phyloP scores from a whole-genome alignment of 2,113 vertebrate species.

The Aix galericulata region DNA sequence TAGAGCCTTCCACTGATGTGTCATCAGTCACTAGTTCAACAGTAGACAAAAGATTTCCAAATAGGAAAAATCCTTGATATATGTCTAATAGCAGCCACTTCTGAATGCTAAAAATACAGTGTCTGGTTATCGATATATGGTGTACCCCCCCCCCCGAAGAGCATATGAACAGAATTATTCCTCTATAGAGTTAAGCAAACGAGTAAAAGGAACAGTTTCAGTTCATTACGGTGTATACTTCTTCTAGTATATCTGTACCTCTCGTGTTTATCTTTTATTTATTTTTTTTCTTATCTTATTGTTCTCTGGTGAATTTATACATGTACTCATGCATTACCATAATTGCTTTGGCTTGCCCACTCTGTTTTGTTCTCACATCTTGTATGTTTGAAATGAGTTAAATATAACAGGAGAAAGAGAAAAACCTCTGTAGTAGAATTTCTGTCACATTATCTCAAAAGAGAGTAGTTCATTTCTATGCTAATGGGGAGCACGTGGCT shows the following conservation, averaged over 20 bases:
- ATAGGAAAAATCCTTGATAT: not conserved
- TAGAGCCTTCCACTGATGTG: not conserved
- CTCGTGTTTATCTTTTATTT: accelerated
- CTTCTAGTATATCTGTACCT: not conserved
- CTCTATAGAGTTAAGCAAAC: not conserved
- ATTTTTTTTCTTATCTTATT: not conserved
- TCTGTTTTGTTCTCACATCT: not conserved
- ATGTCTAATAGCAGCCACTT: not conserved
- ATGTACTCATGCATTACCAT: not conserved
- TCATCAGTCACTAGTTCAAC: not conserved
- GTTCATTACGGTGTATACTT: not conserved
- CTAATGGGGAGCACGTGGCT: not conserved
- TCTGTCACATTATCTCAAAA: not conserved
- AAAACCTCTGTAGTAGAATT: not conserved
- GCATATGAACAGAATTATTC: not conserved
- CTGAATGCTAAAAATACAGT: not conserved
- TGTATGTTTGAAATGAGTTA: not conserved
- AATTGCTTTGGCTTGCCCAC: not conserved
- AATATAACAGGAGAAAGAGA: not conserved
- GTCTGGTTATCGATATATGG: not conserved
- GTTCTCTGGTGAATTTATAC: not conserved
- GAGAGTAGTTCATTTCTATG: not conserved
- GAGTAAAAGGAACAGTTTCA: not conserved
- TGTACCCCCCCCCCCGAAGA: not conserved
- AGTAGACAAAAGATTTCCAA: not conserved